A percentile compares a stretch with the other conserved stretches of the same genome.
phyloP scores from a whole-genome alignment of 2,797 vertebrate species.

The Myotis planiceps region DNA sequence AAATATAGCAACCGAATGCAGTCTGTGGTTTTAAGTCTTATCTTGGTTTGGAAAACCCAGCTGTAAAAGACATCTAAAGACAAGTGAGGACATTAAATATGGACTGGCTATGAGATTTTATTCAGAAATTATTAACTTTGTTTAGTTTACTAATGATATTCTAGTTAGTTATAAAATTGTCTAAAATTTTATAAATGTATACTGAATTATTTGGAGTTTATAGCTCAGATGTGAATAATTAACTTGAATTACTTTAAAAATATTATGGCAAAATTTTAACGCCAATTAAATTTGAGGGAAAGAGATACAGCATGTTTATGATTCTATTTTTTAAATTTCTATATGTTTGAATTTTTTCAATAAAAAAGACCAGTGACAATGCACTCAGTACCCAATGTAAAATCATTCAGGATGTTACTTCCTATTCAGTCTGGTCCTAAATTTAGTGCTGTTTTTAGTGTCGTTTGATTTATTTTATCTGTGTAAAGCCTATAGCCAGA shows the following conservation, averaged over 20 bases:
- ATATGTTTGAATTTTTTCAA: not conserved
- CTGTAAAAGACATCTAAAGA: not conserved
- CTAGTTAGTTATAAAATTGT: not conserved
- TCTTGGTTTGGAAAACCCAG: not conserved
- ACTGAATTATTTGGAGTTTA: not conserved
- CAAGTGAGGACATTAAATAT: not conserved
- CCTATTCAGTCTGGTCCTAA: not conserved
- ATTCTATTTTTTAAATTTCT: not conserved
- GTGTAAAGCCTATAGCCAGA: not conserved
- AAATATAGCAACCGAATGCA: not conserved
- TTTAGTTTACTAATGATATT: not conserved
- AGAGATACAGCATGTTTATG: not conserved
- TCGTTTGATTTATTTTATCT: not conserved
- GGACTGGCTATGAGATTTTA: not conserved
- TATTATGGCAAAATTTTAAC: not conserved
- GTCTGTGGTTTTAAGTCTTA: not conserved
- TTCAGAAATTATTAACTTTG: not conserved
- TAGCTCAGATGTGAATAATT: not conserved
- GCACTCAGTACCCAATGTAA: not conserved
- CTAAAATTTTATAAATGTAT: not conserved
- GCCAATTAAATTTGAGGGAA: not conserved
- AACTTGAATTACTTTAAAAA: constrained; percentile 5
- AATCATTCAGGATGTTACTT: not conserved
- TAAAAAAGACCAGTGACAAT: not conserved
- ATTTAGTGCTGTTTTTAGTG: not conserved